Evolutionary conservation across 2,113 vertebrate genomes (phyloP), one percentile per base, ranked within the genome.

Genomic region (Rhipidura dahli): DNA sequence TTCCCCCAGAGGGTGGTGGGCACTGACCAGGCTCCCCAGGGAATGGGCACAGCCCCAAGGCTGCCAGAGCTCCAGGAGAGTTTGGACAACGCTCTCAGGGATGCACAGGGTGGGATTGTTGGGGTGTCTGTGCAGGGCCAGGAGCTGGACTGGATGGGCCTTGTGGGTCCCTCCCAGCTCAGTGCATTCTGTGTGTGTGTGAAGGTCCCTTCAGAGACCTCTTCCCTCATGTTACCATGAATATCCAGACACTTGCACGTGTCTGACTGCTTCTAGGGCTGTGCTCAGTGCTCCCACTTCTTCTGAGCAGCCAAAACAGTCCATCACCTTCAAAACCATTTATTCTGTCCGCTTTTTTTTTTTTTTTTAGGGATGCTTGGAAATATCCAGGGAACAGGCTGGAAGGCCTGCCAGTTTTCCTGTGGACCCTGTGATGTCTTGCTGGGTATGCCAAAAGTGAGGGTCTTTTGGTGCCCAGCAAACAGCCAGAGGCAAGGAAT

Each of bases 71-170:
- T 49, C 8, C 35, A 8, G 42, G 42, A 30, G 42, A 0, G 0
- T 65, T 85, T 75, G 60, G 50, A 57, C 13, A 66, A 0, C 0
- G 10, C 60, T 50, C 13, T 6, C 31, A 85, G 83, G 60, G 60
- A 40, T 47, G 69, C 28, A 8, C 42, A 49, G 42, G 60, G 42
- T 10, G 82, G 50, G n/a, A 24, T 9, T 65, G 10, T 3, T 4
- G 40, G 28, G 35, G 45, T 42, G 54, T 24, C 44, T 28, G 40
- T 10, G 42, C 50, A 65, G 70, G 13, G 24, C 15, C 2, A 3
- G 31, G 1, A 1, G 16, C 0, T 30, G 60, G 21, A 20, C 30
- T 57, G 0, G 1, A 21, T 42, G 44, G 9, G 31, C 7, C 39
- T 1, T 1, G 16, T 44, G 39, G 31, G 33, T 18, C 17, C 13